Conservation (phyloP, 2,797 vertebrate species). For the Chelon labrosus region DNA sequence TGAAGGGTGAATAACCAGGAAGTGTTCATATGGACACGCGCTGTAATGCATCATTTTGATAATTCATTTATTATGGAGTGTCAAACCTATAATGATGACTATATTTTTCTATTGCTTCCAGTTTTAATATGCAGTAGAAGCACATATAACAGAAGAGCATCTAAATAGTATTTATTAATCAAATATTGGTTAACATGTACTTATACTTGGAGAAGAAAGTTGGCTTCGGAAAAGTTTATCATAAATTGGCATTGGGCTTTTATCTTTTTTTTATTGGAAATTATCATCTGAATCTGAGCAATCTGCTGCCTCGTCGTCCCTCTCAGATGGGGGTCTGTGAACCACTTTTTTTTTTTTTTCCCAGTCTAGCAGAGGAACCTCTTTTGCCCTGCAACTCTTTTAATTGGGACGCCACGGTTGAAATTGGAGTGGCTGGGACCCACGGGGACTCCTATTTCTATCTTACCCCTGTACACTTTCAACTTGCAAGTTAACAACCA, state of each 20-base stretch:
- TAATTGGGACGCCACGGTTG: constrained; percentile 79
- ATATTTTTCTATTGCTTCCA: constrained; percentile 1
- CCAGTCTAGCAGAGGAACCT: constrained; percentile 60
- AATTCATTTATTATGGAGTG: background rate
- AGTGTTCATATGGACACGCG: constrained; percentile 4
- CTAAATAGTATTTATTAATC: background rate
- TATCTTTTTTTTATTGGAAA: constrained; percentile 30
- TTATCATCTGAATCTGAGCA: constrained; percentile 60
- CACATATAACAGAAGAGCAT: background rate
- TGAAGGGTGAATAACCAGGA: constrained; percentile 13
- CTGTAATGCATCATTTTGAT: background rate
- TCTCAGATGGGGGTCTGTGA: constrained; percentile 60
- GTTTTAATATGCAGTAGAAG: background rate
- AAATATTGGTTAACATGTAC: constrained; percentile 6
- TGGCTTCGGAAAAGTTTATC: constrained; percentile 15
- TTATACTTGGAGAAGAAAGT: constrained; percentile 4
- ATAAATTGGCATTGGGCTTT: constrained; percentile 28
- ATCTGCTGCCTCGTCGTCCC: constrained; percentile 41
- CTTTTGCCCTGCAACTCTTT: constrained; percentile 71
- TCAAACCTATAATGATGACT: background rate
- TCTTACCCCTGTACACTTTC: constrained; percentile 62
- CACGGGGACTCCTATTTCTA: constrained; percentile 73
- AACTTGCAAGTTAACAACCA: constrained; percentile 65
- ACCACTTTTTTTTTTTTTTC: constrained; percentile 56
- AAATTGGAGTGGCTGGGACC: constrained; percentile 75